Percentiles rank a stretch among this genome's conserved stretches.
phyloP scores from a whole-genome alignment of 2,113 vertebrate genomes.

The Rhadina sibilatrix region DNA sequence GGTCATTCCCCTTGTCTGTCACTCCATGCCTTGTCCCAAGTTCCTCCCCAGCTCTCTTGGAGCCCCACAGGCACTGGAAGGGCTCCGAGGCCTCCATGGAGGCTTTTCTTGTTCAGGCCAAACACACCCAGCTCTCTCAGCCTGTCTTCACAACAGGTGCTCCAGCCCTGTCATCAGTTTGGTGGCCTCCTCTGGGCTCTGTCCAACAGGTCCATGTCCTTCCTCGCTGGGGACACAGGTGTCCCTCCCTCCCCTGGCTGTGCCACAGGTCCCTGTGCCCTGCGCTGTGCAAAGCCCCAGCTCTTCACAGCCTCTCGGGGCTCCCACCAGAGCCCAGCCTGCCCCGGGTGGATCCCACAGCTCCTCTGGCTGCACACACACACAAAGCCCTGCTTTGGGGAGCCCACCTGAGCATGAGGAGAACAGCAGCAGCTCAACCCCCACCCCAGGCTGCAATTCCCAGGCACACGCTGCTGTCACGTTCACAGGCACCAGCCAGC shows the following conservation, averaged over 20 bases:
- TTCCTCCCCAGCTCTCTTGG: background rate
- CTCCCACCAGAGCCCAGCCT: background rate
- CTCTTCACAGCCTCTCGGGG: rapidly evolving
- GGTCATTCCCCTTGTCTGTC: background rate
- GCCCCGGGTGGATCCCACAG: background rate
- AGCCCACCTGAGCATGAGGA: background rate
- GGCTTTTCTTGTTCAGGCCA: background rate
- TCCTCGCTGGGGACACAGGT: background rate
- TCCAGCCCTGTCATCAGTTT: background rate
- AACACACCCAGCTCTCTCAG: background rate
- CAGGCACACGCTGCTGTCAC: background rate
- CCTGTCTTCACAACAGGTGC: rapidly evolving
- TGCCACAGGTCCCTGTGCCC: background rate
- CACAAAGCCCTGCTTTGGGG: rapidly evolving
- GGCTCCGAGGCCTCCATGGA: background rate
- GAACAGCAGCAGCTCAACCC: background rate
- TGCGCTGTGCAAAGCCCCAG: rapidly evolving
- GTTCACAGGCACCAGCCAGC: background rate
- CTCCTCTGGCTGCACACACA: background rate
- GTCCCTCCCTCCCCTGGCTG: background rate
- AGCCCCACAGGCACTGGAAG: background rate
- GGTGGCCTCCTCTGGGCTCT: background rate
- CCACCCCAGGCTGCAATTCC: rapidly evolving
- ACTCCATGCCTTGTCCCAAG: background rate
- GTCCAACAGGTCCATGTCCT: background rate